phyloP scores from a whole-genome alignment of 2,797 vertebrate genomes.

The Poecilia velifera region DNA sequence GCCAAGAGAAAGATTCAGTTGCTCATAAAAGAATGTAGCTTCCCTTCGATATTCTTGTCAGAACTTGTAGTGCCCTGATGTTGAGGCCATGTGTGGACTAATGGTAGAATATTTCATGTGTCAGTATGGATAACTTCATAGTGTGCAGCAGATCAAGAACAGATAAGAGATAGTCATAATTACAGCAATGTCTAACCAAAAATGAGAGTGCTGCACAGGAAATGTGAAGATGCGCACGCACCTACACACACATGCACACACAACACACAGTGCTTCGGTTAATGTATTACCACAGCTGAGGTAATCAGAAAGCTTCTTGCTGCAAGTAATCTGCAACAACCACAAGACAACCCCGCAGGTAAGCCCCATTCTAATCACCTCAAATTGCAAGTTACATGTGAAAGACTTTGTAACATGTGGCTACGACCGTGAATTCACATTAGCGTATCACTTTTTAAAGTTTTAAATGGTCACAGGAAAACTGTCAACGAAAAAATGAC shows the following conservation, averaged over 20 bases:
- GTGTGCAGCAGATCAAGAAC: background rate
- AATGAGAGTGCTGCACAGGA: background rate
- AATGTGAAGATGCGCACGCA: background rate
- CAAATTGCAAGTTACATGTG: background rate
- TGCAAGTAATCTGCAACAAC: background rate
- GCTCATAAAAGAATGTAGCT: slow-evolving; percentile 65
- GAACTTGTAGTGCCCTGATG: slow-evolving; percentile 54
- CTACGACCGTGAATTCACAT: background rate
- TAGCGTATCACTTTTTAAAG: background rate
- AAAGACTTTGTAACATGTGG: background rate
- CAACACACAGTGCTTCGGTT: background rate
- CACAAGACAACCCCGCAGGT: background rate
- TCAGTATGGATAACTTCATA: slow-evolving; percentile 8
- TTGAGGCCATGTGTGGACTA: slow-evolving; percentile 13
- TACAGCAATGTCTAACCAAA: background rate
- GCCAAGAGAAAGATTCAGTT: slow-evolving; percentile 36
- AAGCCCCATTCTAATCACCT: background rate
- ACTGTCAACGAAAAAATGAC: background rate
- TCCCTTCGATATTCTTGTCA: slow-evolving; percentile 66
- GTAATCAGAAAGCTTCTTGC: background rate
- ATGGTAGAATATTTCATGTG: slow-evolving; percentile 17
- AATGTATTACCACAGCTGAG: background rate
- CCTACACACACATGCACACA: background rate
- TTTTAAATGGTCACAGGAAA: background rate
- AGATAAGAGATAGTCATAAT: background rate